Conservation (phyloP, 2,888 invertebrate genomes). For the Anarsia innoxiella region DNA sequence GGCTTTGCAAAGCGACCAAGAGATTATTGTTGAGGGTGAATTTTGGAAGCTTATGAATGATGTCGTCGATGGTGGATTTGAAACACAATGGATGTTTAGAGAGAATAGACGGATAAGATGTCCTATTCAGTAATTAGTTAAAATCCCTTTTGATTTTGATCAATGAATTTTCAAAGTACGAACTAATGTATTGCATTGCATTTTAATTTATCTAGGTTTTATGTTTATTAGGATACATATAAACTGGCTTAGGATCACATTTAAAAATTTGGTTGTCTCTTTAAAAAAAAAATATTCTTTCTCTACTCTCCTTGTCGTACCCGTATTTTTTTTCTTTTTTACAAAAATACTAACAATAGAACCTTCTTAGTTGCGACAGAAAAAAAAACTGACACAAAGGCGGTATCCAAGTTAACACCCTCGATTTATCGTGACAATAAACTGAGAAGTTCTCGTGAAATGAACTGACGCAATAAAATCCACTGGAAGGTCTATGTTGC, state of each 20-base stretch:
- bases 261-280: too few relatives aligned
- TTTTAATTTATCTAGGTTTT: too few relatives aligned
- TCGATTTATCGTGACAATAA: constrained; percentile 32
- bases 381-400: constrained; percentile 17
- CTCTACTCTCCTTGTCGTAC: neutral
- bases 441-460: constrained; percentile 25
- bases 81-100: constrained; percentile 39
- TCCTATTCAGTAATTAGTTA: too few relatives aligned
- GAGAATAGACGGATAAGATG: too few relatives aligned
- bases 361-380: constrained; percentile 17
- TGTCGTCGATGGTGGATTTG: constrained; percentile 32
- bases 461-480: constrained; percentile 27
- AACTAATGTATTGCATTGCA: too few relatives aligned
- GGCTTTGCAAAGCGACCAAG: constrained; percentile 58
- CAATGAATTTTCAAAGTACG: too few relatives aligned
- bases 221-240: too few relatives aligned
- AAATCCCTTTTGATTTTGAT: too few relatives aligned
- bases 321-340: too few relatives aligned
- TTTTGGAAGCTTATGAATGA: constrained; percentile 51
- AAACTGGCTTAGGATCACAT: too few relatives aligned
- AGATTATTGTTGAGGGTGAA: constrained; percentile 55
- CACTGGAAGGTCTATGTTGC: constrained; percentile 19
- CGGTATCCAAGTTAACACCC: constrained; percentile 28
- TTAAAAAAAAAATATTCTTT: too few relatives aligned
- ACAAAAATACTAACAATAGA: too few relatives aligned